phyloP scores from a whole-genome alignment of 2,888 invertebrate genomes.

The Dendrolimus pini region DNA sequence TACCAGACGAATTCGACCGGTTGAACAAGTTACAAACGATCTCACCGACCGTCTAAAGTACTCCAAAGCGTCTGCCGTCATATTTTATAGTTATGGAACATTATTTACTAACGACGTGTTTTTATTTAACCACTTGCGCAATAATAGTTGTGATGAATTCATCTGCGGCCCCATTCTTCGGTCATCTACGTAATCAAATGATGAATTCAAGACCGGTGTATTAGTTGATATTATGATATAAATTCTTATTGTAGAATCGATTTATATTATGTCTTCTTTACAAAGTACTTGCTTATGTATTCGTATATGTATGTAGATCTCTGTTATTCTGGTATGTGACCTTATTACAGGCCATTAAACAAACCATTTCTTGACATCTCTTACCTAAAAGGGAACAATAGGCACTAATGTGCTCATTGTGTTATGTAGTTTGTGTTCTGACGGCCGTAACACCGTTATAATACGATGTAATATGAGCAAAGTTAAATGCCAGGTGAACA shows the following conservation, averaged over 20 bases:
- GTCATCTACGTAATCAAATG: slow-evolving; percentile 13
- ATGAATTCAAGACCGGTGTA: slow-evolving; percentile 11
- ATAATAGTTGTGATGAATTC: slow-evolving; percentile 35
- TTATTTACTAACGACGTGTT: slow-evolving; percentile 48
- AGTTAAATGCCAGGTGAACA: slow-evolving; percentile 19
- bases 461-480: not conserved
- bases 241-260: too few species aligned
- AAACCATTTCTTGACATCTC: not conserved
- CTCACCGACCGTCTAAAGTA: slow-evolving; percentile 30
- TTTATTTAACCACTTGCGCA: slow-evolving; percentile 57
- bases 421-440: not conserved
- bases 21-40: slow-evolving; percentile 39
- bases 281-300: not conserved
- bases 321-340: not conserved
- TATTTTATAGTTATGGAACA: slow-evolving; percentile 51
- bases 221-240: slow-evolving; percentile 8
- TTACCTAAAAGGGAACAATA: not conserved
- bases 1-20: slow-evolving; percentile 30
- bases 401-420: not conserved
- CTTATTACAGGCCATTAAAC: slow-evolving; percentile 2
- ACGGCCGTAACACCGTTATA: not conserved
- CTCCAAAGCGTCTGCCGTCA: too few species aligned
- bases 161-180: slow-evolving; percentile 18
- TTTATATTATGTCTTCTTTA: too few species aligned
- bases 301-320: not conserved